A percentile compares a stretch with the other conserved stretches of the same genome.
phyloP scores from a whole-genome alignment of 2,888 invertebrate species.

The Epistrophe grossulariae region DNA sequence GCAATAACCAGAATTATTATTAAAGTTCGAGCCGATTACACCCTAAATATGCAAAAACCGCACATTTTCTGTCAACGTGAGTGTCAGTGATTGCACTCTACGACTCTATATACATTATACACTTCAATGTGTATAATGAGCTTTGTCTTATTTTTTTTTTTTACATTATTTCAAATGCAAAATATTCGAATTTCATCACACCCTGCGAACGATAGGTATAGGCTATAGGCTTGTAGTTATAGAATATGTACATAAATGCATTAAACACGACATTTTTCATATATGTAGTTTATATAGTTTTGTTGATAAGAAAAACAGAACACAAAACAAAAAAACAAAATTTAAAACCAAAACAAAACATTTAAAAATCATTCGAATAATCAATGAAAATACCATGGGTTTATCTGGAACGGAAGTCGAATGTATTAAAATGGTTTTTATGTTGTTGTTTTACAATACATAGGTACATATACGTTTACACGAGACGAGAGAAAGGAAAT shows the following conservation, averaged over 20 bases:
- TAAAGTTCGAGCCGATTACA: constrained; percentile 55
- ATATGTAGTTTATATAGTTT: background rate
- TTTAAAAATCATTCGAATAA: constrained; percentile 53
- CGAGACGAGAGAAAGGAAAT: constrained; percentile 2
- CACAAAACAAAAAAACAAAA: background rate
- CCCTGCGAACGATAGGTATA: constrained; percentile 21
- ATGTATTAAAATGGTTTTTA: constrained; percentile 49
- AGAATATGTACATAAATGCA: too few species aligned
- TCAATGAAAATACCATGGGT: constrained; percentile 40
- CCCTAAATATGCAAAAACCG: constrained; percentile 64
- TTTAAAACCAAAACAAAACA: constrained; percentile 16
- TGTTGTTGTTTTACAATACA: too few species aligned
- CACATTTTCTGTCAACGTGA: constrained; percentile 65
- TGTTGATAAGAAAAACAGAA: constrained; percentile 8
- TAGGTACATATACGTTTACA: too few species aligned
- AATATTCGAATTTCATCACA: constrained; percentile 68
- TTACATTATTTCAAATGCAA: constrained; percentile 50
- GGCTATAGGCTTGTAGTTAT: too few species aligned
- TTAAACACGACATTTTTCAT: too few species aligned
- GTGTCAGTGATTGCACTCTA: constrained; percentile 42
- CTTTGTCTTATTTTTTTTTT: constrained; percentile 4
- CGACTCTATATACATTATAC: background rate
- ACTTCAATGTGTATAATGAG: constrained; percentile 32
- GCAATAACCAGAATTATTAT: constrained; percentile 36
- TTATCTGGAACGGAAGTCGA: constrained; percentile 70